phyloP scores from a whole-genome alignment of 2,797 vertebrate species.

The Myripristis murdjan region DNA sequence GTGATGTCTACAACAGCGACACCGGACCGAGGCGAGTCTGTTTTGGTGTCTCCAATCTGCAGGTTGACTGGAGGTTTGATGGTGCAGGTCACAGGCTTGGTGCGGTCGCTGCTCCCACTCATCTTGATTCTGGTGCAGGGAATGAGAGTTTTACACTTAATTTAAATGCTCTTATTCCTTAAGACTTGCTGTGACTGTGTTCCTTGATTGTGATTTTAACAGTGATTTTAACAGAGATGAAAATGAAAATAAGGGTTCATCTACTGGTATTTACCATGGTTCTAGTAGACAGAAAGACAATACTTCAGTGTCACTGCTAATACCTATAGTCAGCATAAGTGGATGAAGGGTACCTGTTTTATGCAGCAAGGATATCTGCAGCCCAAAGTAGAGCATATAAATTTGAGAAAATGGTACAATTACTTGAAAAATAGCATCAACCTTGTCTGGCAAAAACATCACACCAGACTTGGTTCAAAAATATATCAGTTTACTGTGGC shows the following conservation, averaged over 20 bases:
- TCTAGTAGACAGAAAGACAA: too few species aligned
- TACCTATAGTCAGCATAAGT: too few species aligned
- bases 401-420: neutral
- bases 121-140: constrained; percentile 41
- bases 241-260: too few species aligned
- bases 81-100: constrained; percentile 76
- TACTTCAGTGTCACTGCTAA: too few species aligned
- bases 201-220: too few species aligned
- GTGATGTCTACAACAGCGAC: constrained; percentile 91
- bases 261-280: neutral
- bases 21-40: constrained; percentile 84
- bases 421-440: too few species aligned
- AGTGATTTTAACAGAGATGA: neutral
- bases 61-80: constrained; percentile 88
- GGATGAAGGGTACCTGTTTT: too few species aligned
- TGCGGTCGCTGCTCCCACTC: constrained; percentile 40
- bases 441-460: too few species aligned
- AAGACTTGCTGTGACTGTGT: neutral
- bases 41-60: constrained; percentile 86
- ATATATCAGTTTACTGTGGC: too few species aligned
- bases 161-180: neutral
- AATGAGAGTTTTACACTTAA: neutral
- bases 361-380: neutral
- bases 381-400: neutral
- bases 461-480: too few species aligned